Conservation (phyloP, 2,113 vertebrate species). For the Lipophrys pholis region DNA sequence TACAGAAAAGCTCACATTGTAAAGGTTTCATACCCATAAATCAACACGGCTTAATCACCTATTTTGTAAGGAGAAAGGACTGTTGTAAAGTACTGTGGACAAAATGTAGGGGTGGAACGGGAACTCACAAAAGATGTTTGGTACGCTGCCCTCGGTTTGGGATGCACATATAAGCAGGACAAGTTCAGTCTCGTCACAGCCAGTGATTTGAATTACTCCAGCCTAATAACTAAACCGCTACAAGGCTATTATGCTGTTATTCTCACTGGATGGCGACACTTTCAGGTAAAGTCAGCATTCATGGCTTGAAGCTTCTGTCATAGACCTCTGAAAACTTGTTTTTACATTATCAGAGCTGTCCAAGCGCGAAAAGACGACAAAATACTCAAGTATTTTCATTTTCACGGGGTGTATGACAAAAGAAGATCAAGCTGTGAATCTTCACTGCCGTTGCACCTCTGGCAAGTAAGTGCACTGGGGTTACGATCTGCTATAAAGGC, state of each 20-base stretch:
- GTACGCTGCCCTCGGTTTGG: constrained; percentile 58
- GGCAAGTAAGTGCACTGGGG: constrained; percentile 38
- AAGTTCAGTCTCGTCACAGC: constrained; percentile 47
- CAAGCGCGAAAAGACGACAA: not conserved
- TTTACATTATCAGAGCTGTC: constrained; percentile 8
- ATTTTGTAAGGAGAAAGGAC: constrained; percentile 62
- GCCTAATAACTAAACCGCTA: constrained; percentile 55
- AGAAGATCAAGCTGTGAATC: constrained; percentile 42
- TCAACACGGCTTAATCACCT: constrained; percentile 40
- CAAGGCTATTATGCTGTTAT: constrained; percentile 74
- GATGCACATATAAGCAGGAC: constrained; percentile 50
- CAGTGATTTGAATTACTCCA: constrained; percentile 58
- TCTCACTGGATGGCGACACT: constrained; percentile 66
- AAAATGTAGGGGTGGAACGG: constrained; percentile 64
- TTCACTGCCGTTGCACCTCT: constrained; percentile 67
- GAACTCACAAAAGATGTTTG: constrained; percentile 59
- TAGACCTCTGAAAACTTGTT: constrained; percentile 53
- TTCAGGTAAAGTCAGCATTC: constrained; percentile 71
- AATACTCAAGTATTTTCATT: constrained; percentile 17
- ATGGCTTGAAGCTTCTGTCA: constrained; percentile 52
- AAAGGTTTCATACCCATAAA: constrained; percentile 58
- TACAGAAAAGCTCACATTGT: constrained; percentile 66
- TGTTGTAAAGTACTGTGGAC: constrained; percentile 55
- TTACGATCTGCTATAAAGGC: constrained; percentile 19
- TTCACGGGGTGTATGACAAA: constrained; percentile 52